Base-by-base conservation (phyloP, 2,888 invertebrate species). In the Leucozona laternaria region DNA sequence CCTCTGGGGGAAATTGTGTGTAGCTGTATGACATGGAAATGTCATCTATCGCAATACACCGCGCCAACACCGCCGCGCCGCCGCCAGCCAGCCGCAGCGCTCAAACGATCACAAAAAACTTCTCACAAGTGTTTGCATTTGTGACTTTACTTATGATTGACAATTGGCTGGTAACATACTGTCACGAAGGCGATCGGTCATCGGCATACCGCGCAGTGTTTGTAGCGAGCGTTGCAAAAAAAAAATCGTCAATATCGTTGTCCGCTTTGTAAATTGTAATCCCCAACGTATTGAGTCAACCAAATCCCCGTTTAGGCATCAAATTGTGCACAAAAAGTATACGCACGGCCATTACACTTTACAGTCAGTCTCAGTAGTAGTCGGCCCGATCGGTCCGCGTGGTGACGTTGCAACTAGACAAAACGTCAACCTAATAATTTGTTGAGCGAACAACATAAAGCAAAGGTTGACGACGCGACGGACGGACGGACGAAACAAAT, bases 341-440 rank as follows among this genome's bases (percentile, higher is more conserved):
- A 82, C 78, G 66, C 86, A 82, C 78, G 64, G 86, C 82, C 86
- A 86, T 82, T 86, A 86, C 86, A 86, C 82, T 86, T 86, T 81
- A 86, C 82, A 78, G 78, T 71, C 55, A 31, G 6, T 8, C 75
- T 71, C 55, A 31, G 6, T 8, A 71, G 83, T 17, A 13, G 20
- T 31, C 48, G 20, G 48, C 64, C 31, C 31, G 48, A 48, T 79
- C 83, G n/a, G 79, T 73, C 31, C 48, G 50, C 48, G 50, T 62
- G 84, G 77, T 88, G 87, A 88, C 87, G 84, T 88, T 77, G 77
- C 79, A 88, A 84, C 87, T 88, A 84, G 87, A 88, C 87, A 77
- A 84, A 88, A 88, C 55, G 82, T 88, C 84, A 88, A 79, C 84
- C 79, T 88, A 88, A 88, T 88, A 88, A 88, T 88, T 86, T 86